Conservation (phyloP, 92 coral and sea anemone species). For the Epizoanthus illoricatus region DNA sequence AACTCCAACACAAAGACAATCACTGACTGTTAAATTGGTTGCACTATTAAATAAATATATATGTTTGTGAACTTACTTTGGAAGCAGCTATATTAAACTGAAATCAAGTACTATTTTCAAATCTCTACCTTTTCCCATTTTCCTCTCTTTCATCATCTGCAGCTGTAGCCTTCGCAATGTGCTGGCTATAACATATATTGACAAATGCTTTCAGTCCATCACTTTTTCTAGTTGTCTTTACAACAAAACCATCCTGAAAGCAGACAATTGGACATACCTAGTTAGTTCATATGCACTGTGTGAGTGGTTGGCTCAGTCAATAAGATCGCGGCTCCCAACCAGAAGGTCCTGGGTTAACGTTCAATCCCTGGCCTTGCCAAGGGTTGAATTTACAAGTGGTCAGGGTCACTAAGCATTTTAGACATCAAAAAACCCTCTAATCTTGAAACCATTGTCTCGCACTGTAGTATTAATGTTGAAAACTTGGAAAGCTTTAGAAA, state of each 20-base stretch:
- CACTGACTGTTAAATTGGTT: too few relatives aligned
- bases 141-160: conserved; percentile 58
- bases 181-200: conserved; percentile 85
- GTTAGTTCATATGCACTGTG: background rate
- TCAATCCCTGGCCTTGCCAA: too few relatives aligned
- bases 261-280: background rate
- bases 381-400: too few relatives aligned
- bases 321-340: background rate
- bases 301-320: background rate
- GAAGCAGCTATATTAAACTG: background rate
- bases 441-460: too few relatives aligned
- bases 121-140: conserved; percentile 67
- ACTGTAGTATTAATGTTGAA: too few relatives aligned
- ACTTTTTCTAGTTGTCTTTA: conserved; percentile 75
- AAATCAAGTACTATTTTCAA: background rate
- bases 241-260: conserved; percentile 91
- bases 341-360: background rate
- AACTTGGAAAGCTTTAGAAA: too few relatives aligned
- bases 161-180: conserved; percentile 68
- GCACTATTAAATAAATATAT: too few relatives aligned
- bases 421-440: too few relatives aligned
- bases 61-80: background rate
- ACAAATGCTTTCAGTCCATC: conserved; percentile 82
- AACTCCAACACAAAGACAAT: too few relatives aligned
- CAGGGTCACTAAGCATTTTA: too few relatives aligned